These are phyloP conservation scores for Drosophila elegans DNA, from an alignment of 1,140 invertebrate genomes.

Conservation along the genomic window DNA sequence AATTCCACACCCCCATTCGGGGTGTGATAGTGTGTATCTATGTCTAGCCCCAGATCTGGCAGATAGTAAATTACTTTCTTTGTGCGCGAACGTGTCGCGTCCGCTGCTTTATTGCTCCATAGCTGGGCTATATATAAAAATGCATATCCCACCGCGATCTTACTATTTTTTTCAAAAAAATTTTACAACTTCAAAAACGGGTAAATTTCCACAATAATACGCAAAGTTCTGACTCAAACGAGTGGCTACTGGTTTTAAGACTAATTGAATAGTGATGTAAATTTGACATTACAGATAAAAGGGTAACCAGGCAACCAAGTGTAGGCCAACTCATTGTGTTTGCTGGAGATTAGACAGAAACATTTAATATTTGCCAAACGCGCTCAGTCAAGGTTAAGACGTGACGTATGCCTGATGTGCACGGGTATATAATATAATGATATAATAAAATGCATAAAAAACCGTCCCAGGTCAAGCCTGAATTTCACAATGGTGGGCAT, in stretches of 20 bases:
- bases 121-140: slow-evolving; percentile 15
- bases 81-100: slow-evolving; percentile 21
- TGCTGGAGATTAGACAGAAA: slow-evolving; percentile 10
- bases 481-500: slow-evolving; percentile 3
- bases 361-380: slow-evolving; percentile 4
- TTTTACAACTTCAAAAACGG: slow-evolving; percentile 28
- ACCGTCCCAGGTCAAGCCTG: not conserved
- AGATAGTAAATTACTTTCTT: slow-evolving; percentile 46
- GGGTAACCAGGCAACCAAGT: not conserved
- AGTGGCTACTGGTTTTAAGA: slow-evolving; percentile 50
- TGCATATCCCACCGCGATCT: slow-evolving; percentile 24
- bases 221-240: not conserved
- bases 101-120: slow-evolving; percentile 19
- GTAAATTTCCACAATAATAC: slow-evolving; percentile 31
- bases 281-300: not conserved
- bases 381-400: slow-evolving; percentile 16
- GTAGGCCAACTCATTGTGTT: not conserved
- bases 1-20: slow-evolving; percentile 40
- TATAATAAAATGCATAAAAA: not conserved
- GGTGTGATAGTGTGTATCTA: slow-evolving; percentile 16
- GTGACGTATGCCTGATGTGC: slow-evolving; percentile 19
- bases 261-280: not conserved
- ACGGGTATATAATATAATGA: slow-evolving; percentile 7
- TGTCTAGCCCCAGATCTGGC: slow-evolving; percentile 10
- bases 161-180: not conserved